These are phyloP conservation scores for Rhinatrema bivittatum DNA, from an alignment of 2,797 vertebrate genomes.

Conservation along the genomic window DNA sequence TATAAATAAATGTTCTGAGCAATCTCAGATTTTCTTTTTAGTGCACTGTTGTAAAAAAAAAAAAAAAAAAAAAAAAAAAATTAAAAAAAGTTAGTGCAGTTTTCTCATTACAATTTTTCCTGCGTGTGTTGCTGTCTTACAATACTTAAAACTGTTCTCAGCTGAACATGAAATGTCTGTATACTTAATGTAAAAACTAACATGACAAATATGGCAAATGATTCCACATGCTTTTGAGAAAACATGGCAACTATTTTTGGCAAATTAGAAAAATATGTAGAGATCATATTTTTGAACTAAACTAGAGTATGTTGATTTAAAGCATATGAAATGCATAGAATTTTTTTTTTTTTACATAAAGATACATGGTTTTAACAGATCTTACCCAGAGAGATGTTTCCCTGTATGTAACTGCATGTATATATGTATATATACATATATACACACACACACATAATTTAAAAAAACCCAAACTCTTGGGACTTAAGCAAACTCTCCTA, in stretches of 20 bases:
- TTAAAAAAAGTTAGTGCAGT: too few relatives aligned
- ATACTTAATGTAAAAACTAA: conserved; percentile 33
- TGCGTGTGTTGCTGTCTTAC: conserved; percentile 65
- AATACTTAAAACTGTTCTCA: conserved; percentile 53
- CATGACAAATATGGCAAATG: conserved; percentile 53
- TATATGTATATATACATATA: conserved; percentile 41
- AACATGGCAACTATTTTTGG: conserved; percentile 80
- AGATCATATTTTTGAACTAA: conserved; percentile 58
- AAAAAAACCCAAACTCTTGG: not conserved
- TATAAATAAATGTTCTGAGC: conserved; percentile 93
- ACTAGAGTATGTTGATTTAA: conserved; percentile 57
- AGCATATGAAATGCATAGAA: conserved; percentile 86
- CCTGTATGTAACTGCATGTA: conserved; percentile 61
- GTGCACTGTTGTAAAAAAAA: conserved; percentile 90
- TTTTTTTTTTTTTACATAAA: conserved; percentile 57
- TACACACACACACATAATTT: conserved; percentile 1
- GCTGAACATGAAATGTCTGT: conserved; percentile 51
- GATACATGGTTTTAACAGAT: conserved; percentile 61
- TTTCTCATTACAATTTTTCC: conserved; percentile 62
- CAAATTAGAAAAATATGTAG: conserved; percentile 77
- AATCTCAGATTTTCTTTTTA: conserved; percentile 82
- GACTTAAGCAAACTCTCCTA: not conserved
- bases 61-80: conserved; percentile 77
- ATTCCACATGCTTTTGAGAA: conserved; percentile 61
- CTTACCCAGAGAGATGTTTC: conserved; percentile 70